These are phyloP conservation scores for Lumbricus terrestris DNA, from an alignment of 2,888 invertebrate species.

Conservation along the genomic window DNA sequence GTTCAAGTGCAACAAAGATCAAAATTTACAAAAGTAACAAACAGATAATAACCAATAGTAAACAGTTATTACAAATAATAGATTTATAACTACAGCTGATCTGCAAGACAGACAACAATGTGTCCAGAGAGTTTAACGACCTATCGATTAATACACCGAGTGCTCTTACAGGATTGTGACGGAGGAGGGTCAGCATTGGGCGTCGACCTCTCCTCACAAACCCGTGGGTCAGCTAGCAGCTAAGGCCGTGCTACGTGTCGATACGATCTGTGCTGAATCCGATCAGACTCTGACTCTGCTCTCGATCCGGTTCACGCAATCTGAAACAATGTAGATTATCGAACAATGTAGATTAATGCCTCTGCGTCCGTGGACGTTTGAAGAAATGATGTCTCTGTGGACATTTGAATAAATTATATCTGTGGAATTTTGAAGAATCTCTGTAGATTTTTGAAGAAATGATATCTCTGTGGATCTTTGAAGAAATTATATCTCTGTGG, in stretches of 20 bases:
- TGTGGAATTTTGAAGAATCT: too few relatives aligned
- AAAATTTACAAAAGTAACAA: not conserved
- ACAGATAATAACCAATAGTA: not conserved
- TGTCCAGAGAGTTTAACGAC: not conserved
- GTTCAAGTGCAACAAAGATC: not conserved
- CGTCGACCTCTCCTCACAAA: not conserved
- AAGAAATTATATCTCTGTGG: too few relatives aligned
- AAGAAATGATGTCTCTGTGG: too few relatives aligned
- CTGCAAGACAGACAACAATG: conserved; percentile 6
- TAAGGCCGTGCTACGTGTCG: conserved; percentile 15
- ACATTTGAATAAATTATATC: too few relatives aligned
- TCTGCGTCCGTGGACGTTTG: too few relatives aligned
- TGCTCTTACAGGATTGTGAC: not conserved
- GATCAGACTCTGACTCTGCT: conserved; percentile 72
- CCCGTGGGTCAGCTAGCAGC: not conserved
- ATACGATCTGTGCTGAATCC: conserved; percentile 30
- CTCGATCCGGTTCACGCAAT: conserved; percentile 65
- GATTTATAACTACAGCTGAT: not conserved
- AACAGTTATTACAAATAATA: not conserved
- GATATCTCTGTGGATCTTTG: too few relatives aligned
- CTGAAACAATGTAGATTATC: too few relatives aligned
- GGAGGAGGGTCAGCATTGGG: not conserved
- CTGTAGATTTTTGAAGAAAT: too few relatives aligned
- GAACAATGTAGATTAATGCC: not conserved
- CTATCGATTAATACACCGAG: not conserved